phyloP scores from a whole-genome alignment of 2,797 vertebrate genomes.

The Momotus momota region DNA sequence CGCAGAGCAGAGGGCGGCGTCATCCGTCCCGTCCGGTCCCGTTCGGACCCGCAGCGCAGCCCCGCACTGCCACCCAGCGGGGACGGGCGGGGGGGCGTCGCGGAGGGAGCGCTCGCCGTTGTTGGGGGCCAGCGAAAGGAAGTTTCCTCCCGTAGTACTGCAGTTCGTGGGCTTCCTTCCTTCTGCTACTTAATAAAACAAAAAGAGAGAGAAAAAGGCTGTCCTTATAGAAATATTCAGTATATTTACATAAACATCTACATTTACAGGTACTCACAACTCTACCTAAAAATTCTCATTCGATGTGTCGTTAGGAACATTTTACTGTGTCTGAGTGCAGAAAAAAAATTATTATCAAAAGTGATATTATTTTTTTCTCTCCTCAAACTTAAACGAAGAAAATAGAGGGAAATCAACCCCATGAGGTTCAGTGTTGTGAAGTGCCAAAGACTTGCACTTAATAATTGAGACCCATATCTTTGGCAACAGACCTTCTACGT shows the following conservation, averaged over 20 bases:
- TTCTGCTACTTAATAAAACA: not conserved
- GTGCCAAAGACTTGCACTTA: not conserved
- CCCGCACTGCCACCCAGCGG: not conserved
- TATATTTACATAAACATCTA: not conserved
- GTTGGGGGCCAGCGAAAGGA: fast-evolving
- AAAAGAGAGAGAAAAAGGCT: not conserved
- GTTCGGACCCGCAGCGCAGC: not conserved
- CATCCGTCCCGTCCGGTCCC: too few species aligned
- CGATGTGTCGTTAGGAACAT: not conserved
- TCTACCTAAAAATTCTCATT: not conserved
- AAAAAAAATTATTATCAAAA: not conserved
- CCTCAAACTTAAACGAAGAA: not conserved
- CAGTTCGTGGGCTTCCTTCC: not conserved
- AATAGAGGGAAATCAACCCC: not conserved
- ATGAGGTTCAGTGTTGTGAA: not conserved
- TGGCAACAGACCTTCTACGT: not conserved
- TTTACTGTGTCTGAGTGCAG: not conserved
- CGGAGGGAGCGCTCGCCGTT: not conserved
- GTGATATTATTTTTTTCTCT: fast-evolving
- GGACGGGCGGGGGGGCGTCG: too few species aligned
- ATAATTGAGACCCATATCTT: not conserved
- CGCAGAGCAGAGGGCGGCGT: not conserved
- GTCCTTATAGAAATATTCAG: not conserved
- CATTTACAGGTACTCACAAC: not conserved
- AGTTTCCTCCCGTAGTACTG: not conserved